Evolutionary conservation across 2,888 invertebrate species (phyloP).

Genomic region (Limnephilus marmoratus): DNA sequence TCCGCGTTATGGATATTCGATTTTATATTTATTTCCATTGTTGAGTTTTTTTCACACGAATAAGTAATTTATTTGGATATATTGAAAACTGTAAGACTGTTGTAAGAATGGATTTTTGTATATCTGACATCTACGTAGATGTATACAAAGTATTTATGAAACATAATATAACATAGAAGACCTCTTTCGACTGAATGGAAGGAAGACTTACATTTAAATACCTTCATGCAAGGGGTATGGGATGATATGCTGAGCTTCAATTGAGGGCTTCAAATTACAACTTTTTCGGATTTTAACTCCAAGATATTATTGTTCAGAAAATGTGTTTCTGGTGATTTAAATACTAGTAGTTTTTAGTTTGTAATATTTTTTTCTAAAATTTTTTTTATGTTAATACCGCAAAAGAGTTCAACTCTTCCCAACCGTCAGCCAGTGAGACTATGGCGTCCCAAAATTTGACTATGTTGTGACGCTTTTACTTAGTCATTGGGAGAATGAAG

Average conservation of each 20-base stretch:
- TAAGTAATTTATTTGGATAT: constrained; percentile 8
- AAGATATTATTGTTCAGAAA: too few species aligned
- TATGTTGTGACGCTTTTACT: too few species aligned
- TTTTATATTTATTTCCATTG: constrained; percentile 25
- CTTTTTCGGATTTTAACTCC: neutral
- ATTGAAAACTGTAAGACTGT: neutral
- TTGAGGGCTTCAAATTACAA: neutral
- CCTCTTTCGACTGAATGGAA: neutral
- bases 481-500: too few species aligned
- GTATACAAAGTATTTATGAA: neutral
- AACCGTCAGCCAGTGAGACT: too few species aligned
- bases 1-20: constrained; percentile 26
- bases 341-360: too few species aligned
- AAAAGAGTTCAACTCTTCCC: too few species aligned
- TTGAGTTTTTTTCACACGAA: neutral
- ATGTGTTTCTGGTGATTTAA: too few species aligned
- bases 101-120: neutral
- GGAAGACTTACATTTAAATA: neutral
- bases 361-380: too few species aligned
- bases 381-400: too few species aligned
- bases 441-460: too few species aligned
- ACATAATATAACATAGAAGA: neutral
- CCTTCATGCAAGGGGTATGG: neutral
- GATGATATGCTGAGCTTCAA: neutral
- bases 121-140: neutral